Evolutionary conservation across 1,140 invertebrate species (phyloP).

Genomic region (Littorina saxatilis): DNA sequence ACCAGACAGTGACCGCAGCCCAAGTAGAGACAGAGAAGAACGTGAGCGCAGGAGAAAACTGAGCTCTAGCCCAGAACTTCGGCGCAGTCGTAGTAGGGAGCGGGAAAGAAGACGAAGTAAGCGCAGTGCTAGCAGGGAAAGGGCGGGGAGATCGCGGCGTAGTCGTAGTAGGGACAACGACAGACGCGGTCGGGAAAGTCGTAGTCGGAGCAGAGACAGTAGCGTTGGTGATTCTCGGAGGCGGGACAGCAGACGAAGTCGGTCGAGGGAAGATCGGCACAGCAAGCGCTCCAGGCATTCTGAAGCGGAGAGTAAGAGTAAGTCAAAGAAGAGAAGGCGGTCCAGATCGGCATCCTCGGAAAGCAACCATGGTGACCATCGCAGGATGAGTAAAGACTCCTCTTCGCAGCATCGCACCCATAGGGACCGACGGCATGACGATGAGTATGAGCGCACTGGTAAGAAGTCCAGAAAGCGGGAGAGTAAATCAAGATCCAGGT

Average conservation of each 20-base stretch:
- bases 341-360: conserved; percentile 58
- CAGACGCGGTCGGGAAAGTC: conserved; percentile 8
- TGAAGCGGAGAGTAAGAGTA: conserved; percentile 39
- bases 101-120: conserved; percentile 19
- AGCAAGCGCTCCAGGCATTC: background rate
- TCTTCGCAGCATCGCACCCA: conserved; percentile 21
- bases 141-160: background rate
- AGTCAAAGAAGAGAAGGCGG: conserved; percentile 50
- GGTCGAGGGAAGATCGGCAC: conserved; percentile 13
- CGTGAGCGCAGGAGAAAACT: background rate
- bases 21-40: conserved; percentile 30
- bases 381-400: conserved; percentile 35
- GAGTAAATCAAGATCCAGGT: conserved; percentile 70
- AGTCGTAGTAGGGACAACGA: conserved; percentile 23
- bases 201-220: conserved; percentile 25
- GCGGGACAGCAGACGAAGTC: conserved; percentile 32
- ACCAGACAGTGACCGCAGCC: background rate
- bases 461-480: conserved; percentile 70
- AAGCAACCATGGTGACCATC: conserved; percentile 44
- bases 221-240: conserved; percentile 1
- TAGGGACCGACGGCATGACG: conserved; percentile 40
- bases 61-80: conserved; percentile 10
- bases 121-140: conserved; percentile 30
- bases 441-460: conserved; percentile 62
- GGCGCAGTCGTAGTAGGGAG: conserved; percentile 25